Conservation (phyloP, 2,888 invertebrate genomes). For the Neoascia interrupta region DNA sequence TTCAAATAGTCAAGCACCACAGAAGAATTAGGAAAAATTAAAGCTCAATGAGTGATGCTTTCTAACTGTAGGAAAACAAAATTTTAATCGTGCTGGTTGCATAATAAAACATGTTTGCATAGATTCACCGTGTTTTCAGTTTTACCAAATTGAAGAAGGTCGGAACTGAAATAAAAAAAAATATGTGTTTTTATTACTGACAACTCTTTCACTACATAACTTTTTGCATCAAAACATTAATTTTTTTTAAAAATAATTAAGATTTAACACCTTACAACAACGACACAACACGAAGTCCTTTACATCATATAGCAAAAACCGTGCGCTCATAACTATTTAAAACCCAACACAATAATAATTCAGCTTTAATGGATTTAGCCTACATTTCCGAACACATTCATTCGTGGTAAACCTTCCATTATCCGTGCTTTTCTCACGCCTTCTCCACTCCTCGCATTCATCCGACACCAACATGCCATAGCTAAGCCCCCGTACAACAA, state of each 20-base stretch:
- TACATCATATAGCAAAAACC: slow-evolving; percentile 9
- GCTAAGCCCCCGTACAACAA: not conserved
- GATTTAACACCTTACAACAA: slow-evolving; percentile 20
- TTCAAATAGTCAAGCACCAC: too few relatives aligned
- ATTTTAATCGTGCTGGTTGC: too few relatives aligned
- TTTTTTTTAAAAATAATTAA: not conserved
- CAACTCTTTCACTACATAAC: too few relatives aligned
- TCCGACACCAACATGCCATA: not conserved
- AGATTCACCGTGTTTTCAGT: slow-evolving; percentile 4
- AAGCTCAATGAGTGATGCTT: too few relatives aligned
- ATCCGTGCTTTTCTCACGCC: slow-evolving; percentile 45
- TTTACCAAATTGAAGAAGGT: not conserved
- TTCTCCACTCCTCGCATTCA: not conserved
- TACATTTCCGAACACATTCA: slow-evolving; percentile 41
- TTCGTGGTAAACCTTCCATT: slow-evolving; percentile 40
- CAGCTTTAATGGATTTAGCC: slow-evolving; percentile 55
- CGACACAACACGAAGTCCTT: not conserved
- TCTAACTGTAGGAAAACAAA: too few relatives aligned
- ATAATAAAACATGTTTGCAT: too few relatives aligned
- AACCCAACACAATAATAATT: slow-evolving; percentile 18
- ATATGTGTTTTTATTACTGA: too few relatives aligned
- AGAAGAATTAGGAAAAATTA: too few relatives aligned
- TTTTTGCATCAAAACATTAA: too few relatives aligned
- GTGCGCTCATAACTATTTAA: not conserved
- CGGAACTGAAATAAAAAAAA: too few relatives aligned